A percentile compares a stretch with the other conserved stretches of the same genome.
These are phyloP conservation scores for Aethes cnicana DNA, from an alignment of 2,888 invertebrate species.

Conservation along the genomic window DNA sequence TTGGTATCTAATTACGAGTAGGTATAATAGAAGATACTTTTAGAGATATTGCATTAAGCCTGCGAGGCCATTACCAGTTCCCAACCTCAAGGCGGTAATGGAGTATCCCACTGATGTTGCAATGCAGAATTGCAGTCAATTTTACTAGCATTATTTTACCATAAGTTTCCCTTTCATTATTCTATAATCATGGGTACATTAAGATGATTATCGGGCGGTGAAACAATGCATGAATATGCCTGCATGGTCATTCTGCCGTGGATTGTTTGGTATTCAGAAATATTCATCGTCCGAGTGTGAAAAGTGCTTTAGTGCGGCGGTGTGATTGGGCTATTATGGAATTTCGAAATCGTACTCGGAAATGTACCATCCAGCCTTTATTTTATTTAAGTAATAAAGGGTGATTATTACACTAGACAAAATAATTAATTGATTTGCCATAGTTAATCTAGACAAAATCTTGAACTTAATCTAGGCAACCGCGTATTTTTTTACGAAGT, in stretches of 20 bases:
- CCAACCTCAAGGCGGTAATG: constrained; percentile 18
- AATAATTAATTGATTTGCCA: too few species aligned
- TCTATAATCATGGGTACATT: constrained; percentile 34
- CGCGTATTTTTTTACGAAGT: too few species aligned
- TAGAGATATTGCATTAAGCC: neutral
- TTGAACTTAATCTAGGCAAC: too few species aligned
- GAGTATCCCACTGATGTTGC: constrained; percentile 23
- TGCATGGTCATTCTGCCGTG: constrained; percentile 54
- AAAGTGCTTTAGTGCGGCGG: too few species aligned
- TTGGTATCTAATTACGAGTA: neutral
- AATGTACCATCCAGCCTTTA: too few species aligned
- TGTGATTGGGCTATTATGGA: too few species aligned
- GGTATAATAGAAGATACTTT: too few species aligned
- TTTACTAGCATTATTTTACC: constrained; percentile 29
- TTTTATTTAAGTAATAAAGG: too few species aligned
- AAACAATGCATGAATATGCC: constrained; percentile 58
- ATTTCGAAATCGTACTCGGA: too few species aligned
- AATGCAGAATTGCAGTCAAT: constrained; percentile 25
- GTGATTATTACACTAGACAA: too few species aligned
- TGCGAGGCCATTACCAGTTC: constrained; percentile 5
- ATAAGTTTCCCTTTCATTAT: constrained; percentile 49
- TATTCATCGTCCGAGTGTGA: constrained; percentile 14
- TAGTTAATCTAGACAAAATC: too few species aligned
- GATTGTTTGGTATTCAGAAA: constrained; percentile 36
- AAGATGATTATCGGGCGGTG: constrained; percentile 49